These are phyloP conservation scores for Ecliptopera silaceata DNA, from an alignment of 2,888 invertebrate genomes.

Conservation along the genomic window DNA sequence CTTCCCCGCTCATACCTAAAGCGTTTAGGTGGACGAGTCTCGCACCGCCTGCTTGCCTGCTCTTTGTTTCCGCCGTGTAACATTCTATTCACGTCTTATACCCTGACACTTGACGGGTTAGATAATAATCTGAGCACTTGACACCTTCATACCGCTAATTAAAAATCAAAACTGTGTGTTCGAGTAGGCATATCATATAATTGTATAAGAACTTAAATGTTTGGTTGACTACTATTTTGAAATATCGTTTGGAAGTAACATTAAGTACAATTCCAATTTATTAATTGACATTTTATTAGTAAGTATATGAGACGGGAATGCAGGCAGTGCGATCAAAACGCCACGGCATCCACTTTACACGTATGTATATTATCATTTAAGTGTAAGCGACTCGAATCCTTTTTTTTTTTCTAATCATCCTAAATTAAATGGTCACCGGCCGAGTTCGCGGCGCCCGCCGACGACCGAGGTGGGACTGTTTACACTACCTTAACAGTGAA, in stretches of 20 bases:
- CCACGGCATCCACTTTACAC: slow-evolving; percentile 79
- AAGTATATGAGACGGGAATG: slow-evolving; percentile 46
- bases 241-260: slow-evolving; percentile 4
- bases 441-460: slow-evolving; percentile 38
- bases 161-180: background rate
- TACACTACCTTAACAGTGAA: slow-evolving; percentile 55
- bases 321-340: slow-evolving; percentile 72
- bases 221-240: background rate
- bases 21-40: slow-evolving; percentile 76
- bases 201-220: too few relatives aligned
- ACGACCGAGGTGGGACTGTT: slow-evolving; percentile 66
- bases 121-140: too few relatives aligned
- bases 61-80: background rate
- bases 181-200: background rate
- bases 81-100: background rate
- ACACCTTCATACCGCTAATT: background rate
- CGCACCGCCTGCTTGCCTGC: slow-evolving; percentile 59
- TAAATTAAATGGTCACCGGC: slow-evolving; percentile 57
- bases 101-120: background rate
- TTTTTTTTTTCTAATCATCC: slow-evolving; percentile 63
- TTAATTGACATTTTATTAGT: slow-evolving; percentile 68
- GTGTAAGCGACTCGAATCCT: slow-evolving; percentile 65
- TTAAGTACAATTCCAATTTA: slow-evolving; percentile 25
- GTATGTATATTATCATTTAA: slow-evolving; percentile 63
- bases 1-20: slow-evolving; percentile 82